A percentile compares a stretch with the other conserved stretches of the same genome.
Evolutionary conservation across 2,888 invertebrate genomes (phyloP).

Genomic region (Eristalis arbustorum): DNA sequence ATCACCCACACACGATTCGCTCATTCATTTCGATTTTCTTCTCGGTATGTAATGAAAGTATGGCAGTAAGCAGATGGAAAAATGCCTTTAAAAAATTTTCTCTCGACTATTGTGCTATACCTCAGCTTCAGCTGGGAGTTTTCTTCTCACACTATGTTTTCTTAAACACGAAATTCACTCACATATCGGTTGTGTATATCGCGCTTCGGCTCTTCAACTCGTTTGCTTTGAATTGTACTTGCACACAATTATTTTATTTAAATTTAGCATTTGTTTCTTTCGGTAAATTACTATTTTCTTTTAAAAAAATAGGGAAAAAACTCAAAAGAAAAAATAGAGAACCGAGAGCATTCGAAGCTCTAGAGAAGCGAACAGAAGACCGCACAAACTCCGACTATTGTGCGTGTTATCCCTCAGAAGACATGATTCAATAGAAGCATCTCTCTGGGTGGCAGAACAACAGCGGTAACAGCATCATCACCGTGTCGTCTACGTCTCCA

Average conservation of each 20-base stretch:
- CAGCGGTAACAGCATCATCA: slow-evolving; percentile 62
- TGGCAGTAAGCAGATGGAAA: slow-evolving; percentile 67
- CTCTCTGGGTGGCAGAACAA: slow-evolving; percentile 57
- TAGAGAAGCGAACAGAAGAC: slow-evolving; percentile 70
- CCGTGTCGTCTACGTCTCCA: slow-evolving; percentile 32
- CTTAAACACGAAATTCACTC: slow-evolving; percentile 6
- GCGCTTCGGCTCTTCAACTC: slow-evolving; percentile 1
- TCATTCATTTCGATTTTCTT: slow-evolving; percentile 62
- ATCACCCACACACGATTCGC: slow-evolving; percentile 58
- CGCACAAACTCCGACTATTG: slow-evolving; percentile 71
- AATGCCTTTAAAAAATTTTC: slow-evolving; percentile 36
- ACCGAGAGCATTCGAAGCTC: slow-evolving; percentile 70
- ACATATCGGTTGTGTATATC: slow-evolving; percentile 25
- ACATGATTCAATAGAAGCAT: slow-evolving; percentile 66
- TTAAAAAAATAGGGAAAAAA: slow-evolving; percentile 68
- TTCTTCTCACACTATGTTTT: slow-evolving; percentile 22
- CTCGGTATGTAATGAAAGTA: slow-evolving; percentile 51
- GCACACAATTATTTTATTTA: slow-evolving; percentile 6
- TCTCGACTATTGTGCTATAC: slow-evolving; percentile 28
- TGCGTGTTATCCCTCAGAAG: slow-evolving; percentile 68
- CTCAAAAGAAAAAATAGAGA: slow-evolving; percentile 70
- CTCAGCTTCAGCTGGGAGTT: slow-evolving; percentile 38
- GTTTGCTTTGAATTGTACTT: slow-evolving; percentile 4
- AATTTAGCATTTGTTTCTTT: slow-evolving; percentile 7
- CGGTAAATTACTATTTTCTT: slow-evolving; percentile 55